A percentile compares a stretch with the other conserved stretches of the same genome.
These are phyloP conservation scores for Bubalus kerabau DNA, from an alignment of 2,113 vertebrate species.

Conservation along the genomic window DNA sequence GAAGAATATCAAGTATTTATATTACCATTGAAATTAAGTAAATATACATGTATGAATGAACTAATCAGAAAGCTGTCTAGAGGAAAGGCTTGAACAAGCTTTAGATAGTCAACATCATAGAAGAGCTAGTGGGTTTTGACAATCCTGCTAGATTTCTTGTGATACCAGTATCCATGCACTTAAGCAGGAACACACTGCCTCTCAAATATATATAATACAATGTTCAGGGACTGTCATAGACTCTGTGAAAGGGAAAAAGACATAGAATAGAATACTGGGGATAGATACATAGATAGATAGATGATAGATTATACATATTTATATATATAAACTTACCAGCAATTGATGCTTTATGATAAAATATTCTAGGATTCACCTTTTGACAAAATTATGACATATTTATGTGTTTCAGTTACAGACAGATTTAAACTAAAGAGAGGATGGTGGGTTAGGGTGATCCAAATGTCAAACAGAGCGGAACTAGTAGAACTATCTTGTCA, in stretches of 20 bases:
- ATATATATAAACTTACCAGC: background rate
- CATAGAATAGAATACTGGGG: background rate
- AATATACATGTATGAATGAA: background rate
- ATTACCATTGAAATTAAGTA: background rate
- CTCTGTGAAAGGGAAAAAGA: background rate
- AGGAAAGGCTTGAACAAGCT: background rate
- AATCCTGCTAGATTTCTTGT: background rate
- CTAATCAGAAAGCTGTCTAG: background rate
- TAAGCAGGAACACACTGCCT: background rate
- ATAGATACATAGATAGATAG: background rate
- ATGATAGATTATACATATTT: background rate
- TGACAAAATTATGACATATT: background rate
- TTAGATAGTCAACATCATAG: background rate
- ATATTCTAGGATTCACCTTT: background rate
- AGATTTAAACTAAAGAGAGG: background rate
- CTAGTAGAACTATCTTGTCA: background rate
- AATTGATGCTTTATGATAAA: background rate
- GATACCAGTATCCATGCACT: too few relatives aligned
- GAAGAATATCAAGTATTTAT: background rate
- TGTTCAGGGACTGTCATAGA: background rate
- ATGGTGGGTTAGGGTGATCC: too few relatives aligned
- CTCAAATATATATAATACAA: background rate
- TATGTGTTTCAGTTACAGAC: background rate
- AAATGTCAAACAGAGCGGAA: accelerated
- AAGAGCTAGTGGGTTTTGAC: background rate